phyloP scores from a whole-genome alignment of 2,113 vertebrate species.

The Myotis lucifugus region DNA sequence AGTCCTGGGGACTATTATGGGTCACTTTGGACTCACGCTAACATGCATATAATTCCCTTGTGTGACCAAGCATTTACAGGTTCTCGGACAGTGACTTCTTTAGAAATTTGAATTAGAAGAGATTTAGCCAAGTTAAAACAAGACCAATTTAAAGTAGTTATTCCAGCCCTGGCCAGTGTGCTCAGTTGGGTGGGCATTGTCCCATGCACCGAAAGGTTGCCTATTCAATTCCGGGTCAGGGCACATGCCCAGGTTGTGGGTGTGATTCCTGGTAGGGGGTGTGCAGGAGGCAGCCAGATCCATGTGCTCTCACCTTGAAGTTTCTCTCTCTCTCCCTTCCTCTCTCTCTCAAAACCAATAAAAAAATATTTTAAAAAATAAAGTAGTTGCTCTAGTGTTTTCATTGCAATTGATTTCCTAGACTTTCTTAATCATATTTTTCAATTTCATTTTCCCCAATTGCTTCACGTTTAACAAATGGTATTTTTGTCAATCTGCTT shows the following conservation, averaged over 20 bases:
- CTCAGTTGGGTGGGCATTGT: no score
- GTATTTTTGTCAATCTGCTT: not conserved
- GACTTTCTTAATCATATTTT: not conserved
- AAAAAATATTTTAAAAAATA: no score
- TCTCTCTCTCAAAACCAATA: no score
- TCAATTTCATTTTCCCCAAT: not conserved
- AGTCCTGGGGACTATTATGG: not conserved
- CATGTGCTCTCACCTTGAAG: no score
- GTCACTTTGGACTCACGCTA: not conserved
- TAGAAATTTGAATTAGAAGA: not conserved
- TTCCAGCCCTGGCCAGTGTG: not conserved
- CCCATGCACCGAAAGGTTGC: no score
- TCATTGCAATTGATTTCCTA: constrained; percentile 1
- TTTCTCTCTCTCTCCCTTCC: no score
- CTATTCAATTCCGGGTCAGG: no score
- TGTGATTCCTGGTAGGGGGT: no score
- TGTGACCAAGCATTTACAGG: not conserved
- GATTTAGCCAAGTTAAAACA: not conserved
- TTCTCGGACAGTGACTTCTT: not conserved
- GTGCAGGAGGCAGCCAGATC: no score
- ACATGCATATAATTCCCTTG: not conserved
- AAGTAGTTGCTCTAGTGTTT: not conserved
- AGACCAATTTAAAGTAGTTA: not conserved
- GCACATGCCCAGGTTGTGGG: no score
- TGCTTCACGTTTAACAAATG: not conserved